phyloP scores from a whole-genome alignment of 2,113 vertebrate species.

The Apteryx mantelli region DNA sequence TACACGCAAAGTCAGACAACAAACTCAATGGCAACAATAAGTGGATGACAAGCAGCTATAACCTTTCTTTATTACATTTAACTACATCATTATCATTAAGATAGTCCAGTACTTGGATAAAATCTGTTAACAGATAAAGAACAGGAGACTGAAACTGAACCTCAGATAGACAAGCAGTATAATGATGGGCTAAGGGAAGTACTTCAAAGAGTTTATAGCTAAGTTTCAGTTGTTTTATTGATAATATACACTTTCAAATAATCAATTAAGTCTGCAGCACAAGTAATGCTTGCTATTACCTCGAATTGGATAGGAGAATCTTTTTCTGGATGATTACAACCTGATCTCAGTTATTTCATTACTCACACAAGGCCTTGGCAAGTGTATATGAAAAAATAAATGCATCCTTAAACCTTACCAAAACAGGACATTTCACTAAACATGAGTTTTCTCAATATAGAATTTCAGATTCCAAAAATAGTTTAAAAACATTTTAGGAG shows the following conservation, averaged over 20 bases:
- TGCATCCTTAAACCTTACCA: neutral
- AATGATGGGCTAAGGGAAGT: neutral
- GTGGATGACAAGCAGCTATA: neutral
- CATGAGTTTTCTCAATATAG: neutral
- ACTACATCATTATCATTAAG: neutral
- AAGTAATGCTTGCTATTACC: neutral
- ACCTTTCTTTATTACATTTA: neutral
- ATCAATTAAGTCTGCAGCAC: neutral
- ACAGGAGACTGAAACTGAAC: neutral
- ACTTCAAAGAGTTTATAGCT: neutral
- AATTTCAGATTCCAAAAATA: conserved; percentile 1
- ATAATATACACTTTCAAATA: neutral
- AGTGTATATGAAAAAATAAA: neutral
- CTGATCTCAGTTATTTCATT: neutral
- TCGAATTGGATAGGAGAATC: neutral
- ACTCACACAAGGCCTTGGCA: neutral
- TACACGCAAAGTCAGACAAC: neutral
- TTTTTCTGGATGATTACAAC: neutral
- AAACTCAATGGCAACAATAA: neutral
- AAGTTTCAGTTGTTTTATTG: neutral
- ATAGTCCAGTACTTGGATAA: neutral
- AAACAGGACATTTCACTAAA: neutral
- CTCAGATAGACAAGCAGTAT: neutral
- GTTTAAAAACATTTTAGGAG: neutral
- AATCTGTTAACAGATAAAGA: neutral